These are phyloP conservation scores for Acrobasis repandana DNA, from an alignment of 2,888 invertebrate species.

Conservation along the genomic window DNA sequence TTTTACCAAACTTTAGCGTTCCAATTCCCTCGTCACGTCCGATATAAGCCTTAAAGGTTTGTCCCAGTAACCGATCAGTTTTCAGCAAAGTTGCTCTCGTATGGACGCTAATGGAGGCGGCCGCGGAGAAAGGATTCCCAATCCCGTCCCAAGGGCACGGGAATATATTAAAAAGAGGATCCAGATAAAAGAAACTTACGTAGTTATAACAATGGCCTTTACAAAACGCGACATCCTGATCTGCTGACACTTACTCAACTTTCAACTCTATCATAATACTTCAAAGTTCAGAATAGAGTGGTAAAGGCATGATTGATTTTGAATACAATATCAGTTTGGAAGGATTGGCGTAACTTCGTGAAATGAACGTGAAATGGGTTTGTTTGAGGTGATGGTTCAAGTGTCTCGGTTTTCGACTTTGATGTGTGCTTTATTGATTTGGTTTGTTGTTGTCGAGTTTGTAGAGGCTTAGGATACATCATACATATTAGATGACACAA, in stretches of 20 bases:
- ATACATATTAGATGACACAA: too few species aligned
- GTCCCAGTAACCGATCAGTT: neutral
- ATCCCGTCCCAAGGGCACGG: constrained; percentile 9
- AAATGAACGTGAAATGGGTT: constrained; percentile 13
- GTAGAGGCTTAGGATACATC: too few species aligned
- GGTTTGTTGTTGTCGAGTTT: neutral
- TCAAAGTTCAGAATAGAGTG: constrained; percentile 1
- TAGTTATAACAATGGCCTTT: constrained; percentile 22
- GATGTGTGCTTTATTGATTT: neutral
- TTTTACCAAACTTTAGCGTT: constrained; percentile 12
- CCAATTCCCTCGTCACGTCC: constrained; percentile 1
- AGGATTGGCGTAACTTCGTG: constrained; percentile 15
- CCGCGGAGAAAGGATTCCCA: constrained; percentile 19
- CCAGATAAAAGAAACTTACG: constrained; percentile 24
- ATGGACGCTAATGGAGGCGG: constrained; percentile 13
- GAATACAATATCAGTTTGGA: constrained; percentile 17
- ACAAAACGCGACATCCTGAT: constrained; percentile 11
- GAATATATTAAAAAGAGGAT: constrained; percentile 23
- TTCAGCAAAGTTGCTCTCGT: constrained; percentile 6
- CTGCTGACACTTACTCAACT: neutral
- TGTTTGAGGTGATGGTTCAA: constrained; percentile 3
- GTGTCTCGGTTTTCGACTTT: neutral
- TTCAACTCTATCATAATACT: neutral
- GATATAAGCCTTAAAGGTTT: constrained; percentile 14
- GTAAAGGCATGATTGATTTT: constrained; percentile 6